Base-by-base conservation (phyloP, 2,888 invertebrate species). In the Ellobium chinense region DNA sequence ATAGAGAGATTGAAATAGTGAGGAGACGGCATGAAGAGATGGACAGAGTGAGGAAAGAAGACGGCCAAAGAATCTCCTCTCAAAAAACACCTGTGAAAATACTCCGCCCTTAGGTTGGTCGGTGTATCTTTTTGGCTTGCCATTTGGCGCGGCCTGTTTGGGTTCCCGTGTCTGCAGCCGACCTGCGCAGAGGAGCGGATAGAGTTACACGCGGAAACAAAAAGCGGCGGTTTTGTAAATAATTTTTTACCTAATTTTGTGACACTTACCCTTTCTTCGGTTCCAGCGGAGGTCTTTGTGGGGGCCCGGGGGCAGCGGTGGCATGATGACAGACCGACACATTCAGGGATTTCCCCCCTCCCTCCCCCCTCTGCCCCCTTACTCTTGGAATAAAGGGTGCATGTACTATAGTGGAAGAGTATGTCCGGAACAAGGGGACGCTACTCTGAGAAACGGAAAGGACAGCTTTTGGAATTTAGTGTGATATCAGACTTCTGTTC, bases 31-130 rank as follows among this genome's bases (percentile, higher is more conserved):
- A 24, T 4, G 29, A 62, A 14, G 5, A 62, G 18, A 29, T 56
- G 24, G 56, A 56, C 56, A n/a, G n/a, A n/a, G n/a, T n/a, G n/a
- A n/a, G 18, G 18, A 18, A 46, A 46, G 46, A 46, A 46, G 46
- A 46, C 7, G 46, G 9, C 46, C 46, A 46, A n/a, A n/a, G n/a
- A n/a, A n/a, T n/a, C n/a, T n/a, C n/a, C n/a, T n/a, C n/a, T n/a
- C n/a, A 34, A 65, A 29, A 29, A n/a, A 31, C 65, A 65, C 31
- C 65, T 65, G 65, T 65, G 65, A 65, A 65, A 65, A 65, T 65
- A 65, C 7, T 58, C 58, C 58, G 24, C 24, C 58, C 5, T n/a
- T 58, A 9, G 46, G 46, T 24, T 58, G 65, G 65, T 29, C 65
- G 29, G 29, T 34, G 65, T 31, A 65, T 29, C 65, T 31, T 65